Evolutionary conservation across 2,113 vertebrate genomes (phyloP).

Genomic region (Triplophysa dalaica): DNA sequence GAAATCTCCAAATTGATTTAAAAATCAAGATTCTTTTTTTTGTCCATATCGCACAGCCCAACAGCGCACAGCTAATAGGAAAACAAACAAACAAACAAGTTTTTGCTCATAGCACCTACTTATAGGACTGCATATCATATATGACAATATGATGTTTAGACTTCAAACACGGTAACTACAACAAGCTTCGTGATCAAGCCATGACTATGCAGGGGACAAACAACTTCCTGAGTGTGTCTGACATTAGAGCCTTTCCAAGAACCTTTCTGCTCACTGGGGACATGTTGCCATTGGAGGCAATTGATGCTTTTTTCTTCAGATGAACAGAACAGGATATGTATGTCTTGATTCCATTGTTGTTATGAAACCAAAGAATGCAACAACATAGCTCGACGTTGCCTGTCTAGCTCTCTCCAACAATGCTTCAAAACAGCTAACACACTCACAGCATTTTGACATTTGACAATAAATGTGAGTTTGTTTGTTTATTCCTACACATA

Average conservation of each 20-base stretch:
- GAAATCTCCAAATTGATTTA: no score
- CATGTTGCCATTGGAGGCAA: constrained; percentile 19
- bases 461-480: constrained; percentile 17
- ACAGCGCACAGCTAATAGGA: no score
- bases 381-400: constrained; percentile 4
- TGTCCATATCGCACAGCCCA: no score
- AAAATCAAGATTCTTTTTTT: no score
- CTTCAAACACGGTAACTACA: constrained; percentile 23
- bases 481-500: constrained; percentile 1
- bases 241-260: constrained; percentile 40
- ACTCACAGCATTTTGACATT: not conserved
- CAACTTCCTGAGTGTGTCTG: not conserved
- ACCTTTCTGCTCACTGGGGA: constrained; percentile 14
- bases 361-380: constrained; percentile 25
- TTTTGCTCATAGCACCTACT: not conserved
- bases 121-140: not conserved
- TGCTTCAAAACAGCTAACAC: not conserved
- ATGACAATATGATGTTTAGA: not conserved
- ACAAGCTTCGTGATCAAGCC: not conserved
- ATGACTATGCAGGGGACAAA: not conserved
- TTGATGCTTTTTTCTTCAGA: constrained; percentile 19
- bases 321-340: constrained; percentile 34
- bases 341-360: constrained; percentile 30
- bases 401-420: not conserved
- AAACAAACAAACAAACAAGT: not conserved